phyloP scores from a whole-genome alignment of 2,113 vertebrate species.

The Meriones unguiculatus region DNA sequence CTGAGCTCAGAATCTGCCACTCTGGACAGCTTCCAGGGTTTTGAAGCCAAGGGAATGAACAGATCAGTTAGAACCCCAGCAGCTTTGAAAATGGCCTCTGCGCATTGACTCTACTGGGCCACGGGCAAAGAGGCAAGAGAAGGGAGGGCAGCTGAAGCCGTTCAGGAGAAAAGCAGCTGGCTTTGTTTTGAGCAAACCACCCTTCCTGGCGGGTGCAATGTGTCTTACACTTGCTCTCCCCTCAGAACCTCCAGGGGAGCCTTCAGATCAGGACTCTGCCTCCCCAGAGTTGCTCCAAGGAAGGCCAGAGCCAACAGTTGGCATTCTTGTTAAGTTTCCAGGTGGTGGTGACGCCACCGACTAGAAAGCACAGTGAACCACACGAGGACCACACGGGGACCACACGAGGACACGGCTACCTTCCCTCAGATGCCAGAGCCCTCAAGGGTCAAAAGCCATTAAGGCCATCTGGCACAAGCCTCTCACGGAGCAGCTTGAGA shows the following conservation, averaged over 20 bases:
- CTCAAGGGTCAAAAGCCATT: background rate
- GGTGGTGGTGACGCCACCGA: too few species aligned
- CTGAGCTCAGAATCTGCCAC: background rate
- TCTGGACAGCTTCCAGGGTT: background rate
- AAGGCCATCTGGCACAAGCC: background rate
- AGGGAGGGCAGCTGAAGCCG: accelerated
- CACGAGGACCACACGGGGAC: background rate
- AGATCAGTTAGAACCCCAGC: background rate
- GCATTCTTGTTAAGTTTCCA: background rate
- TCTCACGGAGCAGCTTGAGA: background rate
- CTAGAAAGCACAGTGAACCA: too few species aligned
- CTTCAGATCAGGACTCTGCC: background rate
- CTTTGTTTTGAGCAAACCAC: too few species aligned
- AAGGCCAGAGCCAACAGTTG: background rate
- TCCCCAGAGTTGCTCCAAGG: background rate
- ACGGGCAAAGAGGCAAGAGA: background rate
- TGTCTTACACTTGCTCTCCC: background rate
- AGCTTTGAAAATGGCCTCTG: background rate
- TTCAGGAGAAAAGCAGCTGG: background rate
- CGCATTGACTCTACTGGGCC: background rate
- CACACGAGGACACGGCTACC: background rate
- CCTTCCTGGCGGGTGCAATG: accelerated
- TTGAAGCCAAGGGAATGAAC: background rate
- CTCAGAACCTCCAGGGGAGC: background rate
- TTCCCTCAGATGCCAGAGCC: background rate